A percentile compares a stretch with the other conserved stretches of the same genome.
Evolutionary conservation across 2,797 vertebrate species (phyloP).

Genomic region (Microctenopoma lineatum): DNA sequence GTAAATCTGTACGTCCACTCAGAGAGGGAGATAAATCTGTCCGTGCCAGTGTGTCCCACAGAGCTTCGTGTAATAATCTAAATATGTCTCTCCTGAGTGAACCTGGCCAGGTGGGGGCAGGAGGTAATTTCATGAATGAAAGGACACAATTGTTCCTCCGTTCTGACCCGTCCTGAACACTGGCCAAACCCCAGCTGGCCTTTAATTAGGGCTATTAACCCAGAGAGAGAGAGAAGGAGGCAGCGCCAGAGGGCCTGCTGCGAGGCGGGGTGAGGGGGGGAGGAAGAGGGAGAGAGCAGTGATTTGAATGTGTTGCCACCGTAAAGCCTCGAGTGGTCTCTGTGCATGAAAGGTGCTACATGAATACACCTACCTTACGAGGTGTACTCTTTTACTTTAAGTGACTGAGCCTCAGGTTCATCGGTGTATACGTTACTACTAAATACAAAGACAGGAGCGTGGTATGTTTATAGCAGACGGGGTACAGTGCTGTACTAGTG

Average conservation of each 20-base stretch:
- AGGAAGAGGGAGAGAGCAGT: conserved; percentile 2
- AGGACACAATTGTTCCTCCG: conserved; percentile 75
- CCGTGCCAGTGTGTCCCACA: conserved; percentile 23
- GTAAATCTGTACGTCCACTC: conserved; percentile 48
- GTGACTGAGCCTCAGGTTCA: too few species aligned
- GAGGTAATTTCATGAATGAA: conserved; percentile 78
- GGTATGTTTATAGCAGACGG: too few species aligned
- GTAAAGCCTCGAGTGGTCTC: too few species aligned
- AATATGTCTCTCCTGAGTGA: conserved; percentile 44
- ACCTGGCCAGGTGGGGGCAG: conserved; percentile 22
- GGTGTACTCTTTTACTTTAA: too few species aligned
- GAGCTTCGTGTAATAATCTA: conserved; percentile 44
- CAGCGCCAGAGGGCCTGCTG: conserved; percentile 17
- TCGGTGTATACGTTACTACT: too few species aligned
- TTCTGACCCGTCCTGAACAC: conserved; percentile 42
- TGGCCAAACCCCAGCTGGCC: conserved; percentile 59
- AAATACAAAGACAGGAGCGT: too few species aligned
- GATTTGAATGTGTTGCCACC: too few species aligned
- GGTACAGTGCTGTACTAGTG: too few species aligned
- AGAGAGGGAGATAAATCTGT: conserved; percentile 35
- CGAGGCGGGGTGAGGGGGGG: conserved; percentile 20
- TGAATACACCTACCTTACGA: too few species aligned
- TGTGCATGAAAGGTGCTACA: too few species aligned
- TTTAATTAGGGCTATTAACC: conserved; percentile 83
- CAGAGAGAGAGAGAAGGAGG: conserved; percentile 36